Evolutionary conservation across 2,113 vertebrate species (phyloP).

Genomic region (Petrocephalus microphthalmus): DNA sequence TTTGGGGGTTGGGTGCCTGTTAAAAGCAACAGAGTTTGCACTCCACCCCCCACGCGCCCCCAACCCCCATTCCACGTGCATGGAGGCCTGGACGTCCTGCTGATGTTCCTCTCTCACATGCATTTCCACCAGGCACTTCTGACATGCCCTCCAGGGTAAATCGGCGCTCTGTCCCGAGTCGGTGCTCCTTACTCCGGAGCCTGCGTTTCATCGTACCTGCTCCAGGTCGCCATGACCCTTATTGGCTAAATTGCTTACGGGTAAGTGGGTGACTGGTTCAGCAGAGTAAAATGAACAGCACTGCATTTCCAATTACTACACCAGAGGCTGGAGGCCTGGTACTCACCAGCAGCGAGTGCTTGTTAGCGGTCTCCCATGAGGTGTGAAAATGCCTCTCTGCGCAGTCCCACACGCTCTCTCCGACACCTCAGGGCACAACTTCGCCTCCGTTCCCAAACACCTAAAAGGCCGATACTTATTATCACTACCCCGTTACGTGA

Average conservation of each 20-base stretch:
- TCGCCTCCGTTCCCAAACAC: constrained; percentile 36
- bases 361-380: constrained; percentile 41
- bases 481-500: background rate
- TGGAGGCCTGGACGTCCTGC: background rate
- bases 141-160: background rate
- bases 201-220: background rate
- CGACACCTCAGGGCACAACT: constrained; percentile 38
- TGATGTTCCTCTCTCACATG: background rate
- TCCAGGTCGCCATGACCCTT: background rate
- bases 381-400: constrained; percentile 28
- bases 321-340: background rate
- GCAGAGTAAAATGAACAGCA: background rate
- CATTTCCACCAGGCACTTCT: background rate
- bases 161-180: background rate
- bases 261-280: background rate
- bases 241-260: background rate
- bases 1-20: background rate
- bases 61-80: background rate
- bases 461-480: background rate
- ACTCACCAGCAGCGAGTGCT: constrained; percentile 42
- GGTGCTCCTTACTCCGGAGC: background rate
- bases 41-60: background rate
- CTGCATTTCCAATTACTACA: background rate
- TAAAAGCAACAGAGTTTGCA: background rate
- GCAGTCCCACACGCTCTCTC: constrained; percentile 34